A percentile compares a stretch with the other conserved stretches of the same genome.
Conservation (phyloP, 2,888 invertebrate species). For the Piscicola geometra region DNA sequence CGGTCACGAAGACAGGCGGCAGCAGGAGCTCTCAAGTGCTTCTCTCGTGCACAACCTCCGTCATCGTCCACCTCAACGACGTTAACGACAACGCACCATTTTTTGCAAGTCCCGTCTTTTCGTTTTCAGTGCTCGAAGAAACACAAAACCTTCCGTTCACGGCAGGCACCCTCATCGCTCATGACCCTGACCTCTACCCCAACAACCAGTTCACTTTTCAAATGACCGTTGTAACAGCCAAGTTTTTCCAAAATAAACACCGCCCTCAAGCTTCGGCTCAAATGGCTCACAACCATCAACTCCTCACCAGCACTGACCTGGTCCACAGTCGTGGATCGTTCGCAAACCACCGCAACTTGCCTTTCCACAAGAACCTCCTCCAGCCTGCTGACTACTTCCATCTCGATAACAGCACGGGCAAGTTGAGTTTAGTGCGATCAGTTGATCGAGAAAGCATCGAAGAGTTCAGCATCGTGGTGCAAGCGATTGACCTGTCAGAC, state of each 20-base stretch:
- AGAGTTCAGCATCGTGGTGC: constrained; percentile 33
- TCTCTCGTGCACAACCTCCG: constrained; percentile 15
- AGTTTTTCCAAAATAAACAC: background rate
- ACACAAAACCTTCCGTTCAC: constrained; percentile 22
- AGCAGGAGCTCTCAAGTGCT: background rate
- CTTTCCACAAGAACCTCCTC: background rate
- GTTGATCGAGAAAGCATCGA: constrained; percentile 38
- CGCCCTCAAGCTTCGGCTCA: background rate
- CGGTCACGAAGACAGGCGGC: background rate
- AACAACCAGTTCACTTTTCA: constrained; percentile 39
- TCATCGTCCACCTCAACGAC: constrained; percentile 15
- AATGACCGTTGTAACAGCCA: constrained; percentile 8
- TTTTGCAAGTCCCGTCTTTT: constrained; percentile 35
- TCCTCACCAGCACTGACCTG: background rate
- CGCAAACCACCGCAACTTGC: constrained; percentile 46
- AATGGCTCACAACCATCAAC: background rate
- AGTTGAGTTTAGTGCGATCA: constrained; percentile 33
- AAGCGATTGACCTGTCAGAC: constrained; percentile 35
- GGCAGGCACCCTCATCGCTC: constrained; percentile 38
- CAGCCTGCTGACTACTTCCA: background rate
- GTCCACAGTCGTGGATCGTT: constrained; percentile 39
- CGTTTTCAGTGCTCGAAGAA: constrained; percentile 37
- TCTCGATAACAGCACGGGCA: background rate
- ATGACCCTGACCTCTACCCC: constrained; percentile 38
- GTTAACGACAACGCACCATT: constrained; percentile 39